Base-by-base conservation (phyloP, 2,888 invertebrate genomes). In the Prenolepis imparis region DNA sequence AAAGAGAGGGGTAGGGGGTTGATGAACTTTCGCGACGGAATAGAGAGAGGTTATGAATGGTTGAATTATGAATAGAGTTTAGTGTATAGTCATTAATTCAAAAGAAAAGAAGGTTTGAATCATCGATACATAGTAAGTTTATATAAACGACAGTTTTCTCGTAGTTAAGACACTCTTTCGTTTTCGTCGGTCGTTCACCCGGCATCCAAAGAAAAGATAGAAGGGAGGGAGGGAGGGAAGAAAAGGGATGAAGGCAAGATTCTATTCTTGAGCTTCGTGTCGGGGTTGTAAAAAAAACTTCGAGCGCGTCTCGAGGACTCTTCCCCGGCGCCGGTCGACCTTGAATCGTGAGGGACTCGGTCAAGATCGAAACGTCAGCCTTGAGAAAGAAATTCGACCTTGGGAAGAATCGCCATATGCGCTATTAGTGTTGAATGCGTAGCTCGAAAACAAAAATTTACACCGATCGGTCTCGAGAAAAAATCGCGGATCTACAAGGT, bases 11-110 rank as follows among this genome's bases (percentile, higher is more conserved):
- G 39, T 15, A 21, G 59, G 44, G 73, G 32, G 73, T n/a, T n/a
- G 73, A 68, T 48, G 63, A 36, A 81, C 80, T 63, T 86, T 61
- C 83, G 84, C 80, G 85, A 87, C 67, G 90, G 87, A 86, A 82
- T 84, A 88, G 89, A 88, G 89, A 88, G 83, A 87, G 87, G 91
- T 93, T 93, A 94, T 91, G 93, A 93, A 89, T 94, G 94, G 94
- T 94, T 94, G 93, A 94, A 92, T 90, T 93, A 93, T 94, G 92
- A 92, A 94, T 93, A 94, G 93, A 94, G 94, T 94, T 93, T 94
- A 94, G 94, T 91, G 91, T 87, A 90, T 88, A 91, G 90, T 87
- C 87, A 89, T 89, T 91, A 88, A 83, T 68, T 67, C 84, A 78
- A 67, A 72, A 82, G 67, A 66, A 78, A 77, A 80, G 87, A 87